A percentile compares a stretch with the other conserved stretches of the same genome.
phyloP scores from a whole-genome alignment of 2,888 invertebrate species.

The Sympetrum striolatum region DNA sequence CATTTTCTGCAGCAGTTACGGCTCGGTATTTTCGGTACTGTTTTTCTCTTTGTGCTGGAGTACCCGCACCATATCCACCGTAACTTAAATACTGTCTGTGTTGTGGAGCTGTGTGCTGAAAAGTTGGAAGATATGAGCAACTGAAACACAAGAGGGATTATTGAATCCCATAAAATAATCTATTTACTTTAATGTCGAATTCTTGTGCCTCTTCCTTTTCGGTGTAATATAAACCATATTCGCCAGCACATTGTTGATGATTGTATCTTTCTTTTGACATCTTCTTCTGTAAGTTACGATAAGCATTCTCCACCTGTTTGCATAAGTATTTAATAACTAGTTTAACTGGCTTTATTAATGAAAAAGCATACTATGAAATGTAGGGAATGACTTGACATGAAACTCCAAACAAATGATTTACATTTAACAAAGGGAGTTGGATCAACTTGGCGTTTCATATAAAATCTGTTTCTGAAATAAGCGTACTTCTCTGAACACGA shows the following conservation, averaged over 20 bases:
- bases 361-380: not conserved
- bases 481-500: slow-evolving; percentile 73
- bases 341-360: slow-evolving; percentile 36
- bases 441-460: too few relatives aligned
- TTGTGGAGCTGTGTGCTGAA: slow-evolving; percentile 85
- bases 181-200: slow-evolving; percentile 69
- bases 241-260: slow-evolving; percentile 57
- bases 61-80: slow-evolving; percentile 81
- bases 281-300: slow-evolving; percentile 72
- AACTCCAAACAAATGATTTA: too few relatives aligned
- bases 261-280: slow-evolving; percentile 69
- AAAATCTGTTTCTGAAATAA: not conserved
- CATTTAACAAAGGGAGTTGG: too few relatives aligned
- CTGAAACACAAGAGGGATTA: not conserved
- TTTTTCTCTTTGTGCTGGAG: slow-evolving; percentile 77
- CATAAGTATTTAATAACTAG: slow-evolving; percentile 48
- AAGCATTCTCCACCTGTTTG: slow-evolving; percentile 73
- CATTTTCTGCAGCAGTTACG: slow-evolving; percentile 72
- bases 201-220: slow-evolving; percentile 61
- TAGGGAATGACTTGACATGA: not conserved
- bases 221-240: slow-evolving; percentile 56
- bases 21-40: slow-evolving; percentile 76
- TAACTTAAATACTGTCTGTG: slow-evolving; percentile 83
- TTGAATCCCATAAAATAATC: not conserved
- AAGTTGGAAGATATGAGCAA: slow-evolving; percentile 46